Evolutionary conservation across 2,797 vertebrate genomes (phyloP).

Genomic region (Pyrocephalus nanus): DNA sequence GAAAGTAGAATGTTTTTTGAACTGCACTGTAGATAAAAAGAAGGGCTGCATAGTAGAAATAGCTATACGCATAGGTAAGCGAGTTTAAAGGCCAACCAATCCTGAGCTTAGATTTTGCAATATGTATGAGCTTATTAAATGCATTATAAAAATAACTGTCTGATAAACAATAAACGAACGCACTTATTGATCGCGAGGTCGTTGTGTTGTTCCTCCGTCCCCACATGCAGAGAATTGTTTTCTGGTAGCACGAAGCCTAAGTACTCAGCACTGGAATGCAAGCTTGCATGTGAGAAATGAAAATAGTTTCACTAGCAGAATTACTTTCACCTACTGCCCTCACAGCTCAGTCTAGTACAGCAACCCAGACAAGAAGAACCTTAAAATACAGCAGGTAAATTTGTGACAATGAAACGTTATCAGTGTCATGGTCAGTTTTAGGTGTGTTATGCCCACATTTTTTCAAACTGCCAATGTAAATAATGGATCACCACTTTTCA

Average conservation of each 20-base stretch:
- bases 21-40: too few relatives aligned
- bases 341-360: not conserved
- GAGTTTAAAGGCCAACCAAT: too few relatives aligned
- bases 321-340: not conserved
- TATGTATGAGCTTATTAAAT: too few relatives aligned
- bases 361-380: not conserved
- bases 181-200: too few relatives aligned
- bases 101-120: too few relatives aligned
- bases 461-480: not conserved
- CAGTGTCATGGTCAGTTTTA: not conserved
- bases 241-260: not conserved
- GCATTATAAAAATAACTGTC: too few relatives aligned
- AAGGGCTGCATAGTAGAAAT: too few relatives aligned
- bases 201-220: too few relatives aligned
- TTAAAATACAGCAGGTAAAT: not conserved
- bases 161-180: too few relatives aligned
- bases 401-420: not conserved
- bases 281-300: not conserved
- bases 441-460: accelerated
- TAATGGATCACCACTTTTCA: not conserved
- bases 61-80: too few relatives aligned
- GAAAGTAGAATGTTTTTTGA: too few relatives aligned
- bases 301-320: not conserved
- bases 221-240: not conserved
- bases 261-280: not conserved